Base-by-base conservation (phyloP, 2,797 vertebrate species). In the Coreius guichenoti region DNA sequence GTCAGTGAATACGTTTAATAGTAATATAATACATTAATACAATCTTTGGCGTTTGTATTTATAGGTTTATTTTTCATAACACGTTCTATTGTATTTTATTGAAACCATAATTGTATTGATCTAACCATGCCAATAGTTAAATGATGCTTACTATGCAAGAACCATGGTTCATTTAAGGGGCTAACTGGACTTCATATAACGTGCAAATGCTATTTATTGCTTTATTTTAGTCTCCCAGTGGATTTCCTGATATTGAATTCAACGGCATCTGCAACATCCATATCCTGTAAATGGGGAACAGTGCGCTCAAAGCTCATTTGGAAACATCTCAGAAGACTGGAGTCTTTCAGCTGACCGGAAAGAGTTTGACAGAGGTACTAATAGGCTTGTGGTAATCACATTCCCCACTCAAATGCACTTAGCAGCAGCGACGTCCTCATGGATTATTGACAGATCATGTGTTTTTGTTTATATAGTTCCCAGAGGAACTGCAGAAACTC, bases 251-350 rank as follows among this genome's bases (percentile, higher is more conserved):
- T 23, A 72, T 74, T 73, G 43, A 33, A 36, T 39, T 76, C 4
- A 39, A 29, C 70, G 31, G 70, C 45, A 58, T 56, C 45, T 16
- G 84, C 78, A 63, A 47, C 70, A 70, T 26, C 43, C 39, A 61
- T 23, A 49, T 61, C 7, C 49, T 83, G 89, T 86, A 89, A 87
- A 99, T 99, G 98, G 98, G 98, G 90, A 99, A 99, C 90, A 98
- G 96, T 19, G 98, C 97, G 0, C 93, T 99, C 14, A 98, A 98
- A 94, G 97, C 98, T 79, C 98, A 99, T 88, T 92, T 99, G 94
- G 98, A 99, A 88, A 99, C 98, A 0, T 98, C 98, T 76, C 97
- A 99, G 94, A 99, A 99, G 89, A 99, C 98, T 0, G 98, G 98
- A 1, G 98, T 98, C 85, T 99, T 99, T 91, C 98, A 99, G 94